A percentile compares a stretch with the other conserved stretches of the same genome.
Evolutionary conservation across 2,113 vertebrate species (phyloP).

Genomic region (Argyrosomus japonicus): DNA sequence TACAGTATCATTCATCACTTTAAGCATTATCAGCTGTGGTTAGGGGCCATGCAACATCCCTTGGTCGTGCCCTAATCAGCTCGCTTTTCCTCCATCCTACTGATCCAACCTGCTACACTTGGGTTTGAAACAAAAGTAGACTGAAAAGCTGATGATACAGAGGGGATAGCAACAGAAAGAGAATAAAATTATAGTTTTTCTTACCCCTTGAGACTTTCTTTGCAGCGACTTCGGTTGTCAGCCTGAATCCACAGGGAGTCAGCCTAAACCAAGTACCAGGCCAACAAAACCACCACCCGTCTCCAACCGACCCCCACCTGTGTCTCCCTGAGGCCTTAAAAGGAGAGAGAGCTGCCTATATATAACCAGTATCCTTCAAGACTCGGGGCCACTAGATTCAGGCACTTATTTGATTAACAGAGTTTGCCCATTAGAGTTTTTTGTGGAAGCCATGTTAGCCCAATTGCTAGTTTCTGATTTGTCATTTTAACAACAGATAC

Average conservation of each 20-base stretch:
- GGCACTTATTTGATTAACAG: constrained; percentile 50
- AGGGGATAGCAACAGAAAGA: constrained; percentile 8
- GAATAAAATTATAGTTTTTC: constrained; percentile 46
- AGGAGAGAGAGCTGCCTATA: constrained; percentile 81
- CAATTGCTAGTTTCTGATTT: constrained; percentile 9
- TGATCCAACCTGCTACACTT: constrained; percentile 28
- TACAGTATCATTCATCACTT: constrained; percentile 34
- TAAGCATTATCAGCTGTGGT: constrained; percentile 34
- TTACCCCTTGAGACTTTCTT: constrained; percentile 79
- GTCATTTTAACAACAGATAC: background rate
- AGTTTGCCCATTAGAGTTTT: constrained; percentile 41
- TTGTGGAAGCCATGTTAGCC: background rate
- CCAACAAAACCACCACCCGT: constrained; percentile 75
- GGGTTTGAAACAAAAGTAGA: constrained; percentile 11
- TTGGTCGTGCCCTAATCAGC: constrained; percentile 12
- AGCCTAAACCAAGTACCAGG: constrained; percentile 78
- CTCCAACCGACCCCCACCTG: constrained; percentile 73
- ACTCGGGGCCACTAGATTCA: constrained; percentile 54
- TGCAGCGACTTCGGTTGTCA: constrained; percentile 76
- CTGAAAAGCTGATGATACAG: constrained; percentile 4
- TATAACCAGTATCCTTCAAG: constrained; percentile 80
- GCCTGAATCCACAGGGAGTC: constrained; percentile 81
- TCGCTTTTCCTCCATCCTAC: constrained; percentile 14
- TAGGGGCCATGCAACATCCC: constrained; percentile 35
- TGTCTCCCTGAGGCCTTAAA: constrained; percentile 75